Base-by-base conservation (phyloP, 2,797 vertebrate genomes). In the Lepidocolaptes lacrymiger region DNA sequence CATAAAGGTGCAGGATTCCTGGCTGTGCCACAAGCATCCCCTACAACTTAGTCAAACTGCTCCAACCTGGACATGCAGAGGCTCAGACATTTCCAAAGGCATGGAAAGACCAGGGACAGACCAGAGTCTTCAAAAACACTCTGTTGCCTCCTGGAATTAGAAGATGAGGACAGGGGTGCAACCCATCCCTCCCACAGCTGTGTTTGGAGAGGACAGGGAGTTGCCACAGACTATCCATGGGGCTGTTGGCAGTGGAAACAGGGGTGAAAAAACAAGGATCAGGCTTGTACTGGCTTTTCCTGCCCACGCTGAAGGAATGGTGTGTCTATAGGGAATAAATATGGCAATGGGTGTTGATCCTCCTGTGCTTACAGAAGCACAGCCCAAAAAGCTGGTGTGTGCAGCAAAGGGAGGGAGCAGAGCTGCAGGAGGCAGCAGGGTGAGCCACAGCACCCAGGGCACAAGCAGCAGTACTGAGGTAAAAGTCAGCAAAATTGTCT, bases 301-400 rank as follows among this genome's bases (percentile, higher is more conserved):
- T 81, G 32, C 20, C 15, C 44, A 6, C 0, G 0, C 12, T 34
- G 77, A 71, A 86, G 63, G 44, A 78, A 28, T 1, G 20, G 9
- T 2, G 4, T n/a, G 30, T 51, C 1, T 0, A 0, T 0, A 39
- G 14, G 14, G 27, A n/a, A 41, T 14, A 5, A 1, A 12, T 6
- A 72, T 26, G 28, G 11, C 15, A 28, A n/a, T 6, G 9, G 43
- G 39, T 26, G 4, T 26, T 28, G 28, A 18, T 23, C 12, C 43
- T 72, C 63, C 34, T 48, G 16, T 7, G 1, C 28, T 77, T 55
- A 68, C 4, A 34, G 30, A 21, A 54, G 15, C 44, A 16, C 12
- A 66, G 22, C 48, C 46, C 59, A 51, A 46, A 71, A 49, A 43
- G 3, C 7, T 39, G 10, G 5, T 1, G 12, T 1, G 12, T 13